Evolutionary conservation across 2,888 invertebrate genomes (phyloP).

Genomic region (Pardosa pseudoannulata): DNA sequence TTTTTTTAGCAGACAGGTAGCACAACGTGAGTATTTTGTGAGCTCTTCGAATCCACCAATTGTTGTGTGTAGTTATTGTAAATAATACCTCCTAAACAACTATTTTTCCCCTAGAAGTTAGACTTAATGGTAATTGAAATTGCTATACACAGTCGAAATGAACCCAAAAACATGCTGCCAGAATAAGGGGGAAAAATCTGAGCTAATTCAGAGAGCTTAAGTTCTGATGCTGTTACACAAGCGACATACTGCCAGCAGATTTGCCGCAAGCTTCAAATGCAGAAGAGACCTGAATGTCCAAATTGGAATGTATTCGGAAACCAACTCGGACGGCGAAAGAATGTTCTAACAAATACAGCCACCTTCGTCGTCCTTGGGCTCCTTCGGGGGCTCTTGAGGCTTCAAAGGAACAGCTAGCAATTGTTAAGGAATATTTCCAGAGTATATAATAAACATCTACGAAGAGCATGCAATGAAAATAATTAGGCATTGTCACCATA

Average conservation of each 20-base stretch:
- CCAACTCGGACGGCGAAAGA: conserved; percentile 20
- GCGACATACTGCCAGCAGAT: conserved; percentile 69
- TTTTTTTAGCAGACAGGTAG: background rate
- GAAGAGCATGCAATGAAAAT: too few species aligned
- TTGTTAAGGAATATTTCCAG: conserved; percentile 48
- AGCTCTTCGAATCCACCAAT: background rate
- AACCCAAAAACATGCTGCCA: conserved; percentile 30
- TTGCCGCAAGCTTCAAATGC: conserved; percentile 68
- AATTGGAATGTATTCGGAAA: conserved; percentile 32
- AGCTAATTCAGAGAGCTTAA: conserved; percentile 50
- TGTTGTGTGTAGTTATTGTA: background rate
- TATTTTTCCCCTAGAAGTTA: conserved; percentile 10
- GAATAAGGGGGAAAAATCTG: conserved; percentile 20
- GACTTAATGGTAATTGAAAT: background rate
- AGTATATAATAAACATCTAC: too few species aligned
- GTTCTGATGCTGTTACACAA: conserved; percentile 40
- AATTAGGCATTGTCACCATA: too few species aligned
- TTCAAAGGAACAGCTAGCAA: conserved; percentile 73
- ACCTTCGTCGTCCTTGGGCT: conserved; percentile 72
- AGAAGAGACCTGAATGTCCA: conserved; percentile 32
- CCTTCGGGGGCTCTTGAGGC: conserved; percentile 73
- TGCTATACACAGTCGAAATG: background rate
- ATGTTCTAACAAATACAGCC: conserved; percentile 73
- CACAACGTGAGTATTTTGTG: conserved; percentile 7
- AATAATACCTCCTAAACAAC: background rate